Percentiles rank a stretch among this genome's conserved stretches.
Evolutionary conservation across 2,797 vertebrate genomes (phyloP).

Genomic region (Myotis pilosus): DNA sequence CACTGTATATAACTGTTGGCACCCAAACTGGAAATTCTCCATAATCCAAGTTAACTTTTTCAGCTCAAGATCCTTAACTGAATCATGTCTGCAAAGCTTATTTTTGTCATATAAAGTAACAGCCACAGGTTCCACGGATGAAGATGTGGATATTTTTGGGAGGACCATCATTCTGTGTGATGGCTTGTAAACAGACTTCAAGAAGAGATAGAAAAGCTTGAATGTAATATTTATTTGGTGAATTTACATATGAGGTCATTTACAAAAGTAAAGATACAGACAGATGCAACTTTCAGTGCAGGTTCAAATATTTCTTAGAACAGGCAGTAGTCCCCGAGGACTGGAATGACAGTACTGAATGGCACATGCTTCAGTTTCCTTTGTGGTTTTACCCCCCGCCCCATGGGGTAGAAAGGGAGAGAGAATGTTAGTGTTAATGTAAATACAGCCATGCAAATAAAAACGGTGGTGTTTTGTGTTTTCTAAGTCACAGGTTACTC

Average conservation of each 20-base stretch:
- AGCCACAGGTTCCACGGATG: neutral
- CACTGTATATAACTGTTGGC: neutral
- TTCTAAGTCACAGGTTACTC: constrained; percentile 52
- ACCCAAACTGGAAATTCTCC: neutral
- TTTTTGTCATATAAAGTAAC: neutral
- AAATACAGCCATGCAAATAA: constrained; percentile 85
- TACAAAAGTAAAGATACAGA: constrained; percentile 87
- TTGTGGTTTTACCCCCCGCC: constrained; percentile 59
- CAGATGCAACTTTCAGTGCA: constrained; percentile 87
- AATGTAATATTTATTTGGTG: constrained; percentile 87
- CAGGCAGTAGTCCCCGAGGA: constrained; percentile 83
- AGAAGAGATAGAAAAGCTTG: constrained; percentile 78
- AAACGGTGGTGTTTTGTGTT: constrained; percentile 69
- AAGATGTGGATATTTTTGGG: neutral
- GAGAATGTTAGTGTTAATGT: constrained; percentile 69
- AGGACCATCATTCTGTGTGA: neutral
- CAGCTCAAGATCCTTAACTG: neutral
- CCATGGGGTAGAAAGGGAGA: constrained; percentile 46
- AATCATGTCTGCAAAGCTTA: neutral
- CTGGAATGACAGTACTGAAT: constrained; percentile 83
- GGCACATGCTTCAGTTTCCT: constrained; percentile 85
- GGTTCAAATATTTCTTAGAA: constrained; percentile 83
- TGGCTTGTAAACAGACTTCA: constrained; percentile 51
- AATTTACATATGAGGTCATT: constrained; percentile 87
- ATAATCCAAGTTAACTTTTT: neutral